Evolutionary conservation across 2,113 vertebrate species (phyloP), one percentile per base, ranked within the genome.

Genomic region (Oryzias woworae): DNA sequence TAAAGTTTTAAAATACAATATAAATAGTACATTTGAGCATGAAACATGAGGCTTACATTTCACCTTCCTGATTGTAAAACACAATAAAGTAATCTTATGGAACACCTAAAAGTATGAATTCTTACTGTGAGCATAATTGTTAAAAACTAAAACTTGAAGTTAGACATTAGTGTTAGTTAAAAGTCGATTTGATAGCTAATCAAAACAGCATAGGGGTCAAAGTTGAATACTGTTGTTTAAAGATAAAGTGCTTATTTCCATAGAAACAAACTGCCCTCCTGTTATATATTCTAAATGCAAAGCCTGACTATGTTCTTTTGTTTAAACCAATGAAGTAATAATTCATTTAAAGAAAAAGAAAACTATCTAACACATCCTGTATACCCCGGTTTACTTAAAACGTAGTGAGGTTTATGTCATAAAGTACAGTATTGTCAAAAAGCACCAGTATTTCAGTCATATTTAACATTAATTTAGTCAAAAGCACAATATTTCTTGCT

Each of bases 171-270:
- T 36, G 10, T 12, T 36, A 12, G 36, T 36, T 36, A 36, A 36
- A 18, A 48, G 47, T 48, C 1, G 47, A 62, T 54, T 67, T 72
- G 55, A 45, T 49, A 14, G 20, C 48, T 71, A 56, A 46, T 68
- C 57, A 20, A 58, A 66, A 62, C 58, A 15, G 5, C 50, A 41
- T 58, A 14, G 64, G 73, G 71, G 41, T 18, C 66, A 77, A 62
- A 62, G 43, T 64, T 69, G 77, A 92, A 92, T 90, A 92, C 87
- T 92, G 89, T 77, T 82, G 66, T 72, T 82, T 62, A 80, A 77
- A 77, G 54, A 90, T 93, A 92, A 93, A 93, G 92, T 93, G 92
- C 91, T 87, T 88, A 74, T 80, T 65, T 86, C 67, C 64, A 85
- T 86, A 51, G 74, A 63, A 80, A 79, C 49, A 24, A 83, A 73